A percentile compares a stretch with the other conserved stretches of the same genome.
Conservation (phyloP, 2,113 vertebrate species). For the Felis chaus region DNA sequence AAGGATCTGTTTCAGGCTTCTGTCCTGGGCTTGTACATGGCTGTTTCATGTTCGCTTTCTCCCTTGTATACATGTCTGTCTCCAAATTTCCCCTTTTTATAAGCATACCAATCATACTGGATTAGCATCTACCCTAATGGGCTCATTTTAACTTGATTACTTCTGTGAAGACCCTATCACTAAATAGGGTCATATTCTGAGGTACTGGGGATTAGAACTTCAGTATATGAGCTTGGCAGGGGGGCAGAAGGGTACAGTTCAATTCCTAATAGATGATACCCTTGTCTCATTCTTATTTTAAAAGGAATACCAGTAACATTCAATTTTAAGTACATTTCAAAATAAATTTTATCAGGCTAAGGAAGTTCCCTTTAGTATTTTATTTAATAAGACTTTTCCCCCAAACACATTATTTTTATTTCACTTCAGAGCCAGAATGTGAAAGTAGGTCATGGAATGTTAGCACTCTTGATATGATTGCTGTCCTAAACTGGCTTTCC, state of each 20-base stretch:
- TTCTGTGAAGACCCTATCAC: neutral
- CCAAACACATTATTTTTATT: neutral
- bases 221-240: neutral
- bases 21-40: neutral
- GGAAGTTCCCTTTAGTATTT: neutral
- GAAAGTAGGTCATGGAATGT: neutral
- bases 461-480: no score
- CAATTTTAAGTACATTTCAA: neutral
- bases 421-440: neutral
- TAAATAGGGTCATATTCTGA: neutral
- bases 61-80: neutral
- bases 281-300: neutral
- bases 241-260: neutral
- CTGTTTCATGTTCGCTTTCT: neutral
- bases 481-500: neutral
- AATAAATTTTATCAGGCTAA: neutral
- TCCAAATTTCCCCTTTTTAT: neutral
- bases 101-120: neutral
- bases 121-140: neutral
- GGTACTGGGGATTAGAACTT: neutral
- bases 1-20: neutral
- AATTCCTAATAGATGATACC: neutral
- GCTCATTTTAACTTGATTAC: neutral
- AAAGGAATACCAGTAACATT: neutral
- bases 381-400: neutral